These are phyloP conservation scores for Acromyrmex echinatior DNA, from an alignment of 1,140 invertebrate species.

Conservation along the genomic window DNA sequence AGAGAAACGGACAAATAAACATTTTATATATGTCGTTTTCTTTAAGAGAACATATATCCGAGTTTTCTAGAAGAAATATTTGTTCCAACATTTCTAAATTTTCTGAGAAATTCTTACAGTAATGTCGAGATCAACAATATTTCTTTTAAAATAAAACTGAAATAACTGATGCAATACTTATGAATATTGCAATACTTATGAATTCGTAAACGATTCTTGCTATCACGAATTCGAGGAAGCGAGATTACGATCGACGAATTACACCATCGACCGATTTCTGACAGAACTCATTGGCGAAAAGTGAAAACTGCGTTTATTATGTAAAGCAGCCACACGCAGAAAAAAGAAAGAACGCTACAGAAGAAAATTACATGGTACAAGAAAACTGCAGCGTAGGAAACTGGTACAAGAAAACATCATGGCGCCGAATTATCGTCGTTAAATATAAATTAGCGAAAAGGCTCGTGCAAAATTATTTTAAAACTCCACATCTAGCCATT, in stretches of 20 bases:
- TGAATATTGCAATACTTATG: background rate
- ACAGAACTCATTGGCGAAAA: constrained; percentile 19
- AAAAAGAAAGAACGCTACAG: too few species aligned
- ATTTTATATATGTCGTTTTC: background rate
- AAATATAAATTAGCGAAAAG: constrained; percentile 8
- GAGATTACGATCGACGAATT: constrained; percentile 18
- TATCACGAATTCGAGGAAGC: constrained; percentile 4
- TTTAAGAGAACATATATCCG: background rate
- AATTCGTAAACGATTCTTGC: background rate
- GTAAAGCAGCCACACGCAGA: background rate
- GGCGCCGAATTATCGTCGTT: constrained; percentile 57
- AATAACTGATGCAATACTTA: constrained; percentile 13
- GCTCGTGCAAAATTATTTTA: background rate
- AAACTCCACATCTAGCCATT: background rate
- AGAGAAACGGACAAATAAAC: background rate
- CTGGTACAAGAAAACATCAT: constrained; percentile 5
- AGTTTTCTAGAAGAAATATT: constrained; percentile 15
- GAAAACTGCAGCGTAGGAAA: constrained; percentile 10
- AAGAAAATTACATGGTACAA: constrained; percentile 60
- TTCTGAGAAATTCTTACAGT: background rate
- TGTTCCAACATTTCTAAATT: constrained; percentile 7
- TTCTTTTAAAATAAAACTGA: background rate
- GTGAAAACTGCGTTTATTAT: constrained; percentile 62
- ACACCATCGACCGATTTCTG: background rate
- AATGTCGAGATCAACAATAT: background rate